A percentile compares a stretch with the other conserved stretches of the same genome.
Evolutionary conservation across 1,140 invertebrate species (phyloP).

Genomic region (Eueides isabella): DNA sequence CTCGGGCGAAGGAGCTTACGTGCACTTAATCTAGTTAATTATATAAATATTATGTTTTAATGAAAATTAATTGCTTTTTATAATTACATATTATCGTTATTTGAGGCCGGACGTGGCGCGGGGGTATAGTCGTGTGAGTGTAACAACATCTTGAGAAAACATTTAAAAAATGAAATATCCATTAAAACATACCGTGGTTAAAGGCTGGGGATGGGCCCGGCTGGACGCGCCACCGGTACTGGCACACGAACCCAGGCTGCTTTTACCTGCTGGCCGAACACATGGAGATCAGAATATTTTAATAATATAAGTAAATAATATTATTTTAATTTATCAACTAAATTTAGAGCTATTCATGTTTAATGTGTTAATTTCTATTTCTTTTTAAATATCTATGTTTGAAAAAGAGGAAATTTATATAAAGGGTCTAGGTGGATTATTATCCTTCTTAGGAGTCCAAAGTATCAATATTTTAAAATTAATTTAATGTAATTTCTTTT

Average conservation of each 20-base stretch:
- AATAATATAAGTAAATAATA: not conserved
- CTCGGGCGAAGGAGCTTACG: too few species aligned
- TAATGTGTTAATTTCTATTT: too few species aligned
- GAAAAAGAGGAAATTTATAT: too few species aligned
- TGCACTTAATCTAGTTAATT: too few species aligned
- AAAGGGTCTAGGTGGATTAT: too few species aligned
- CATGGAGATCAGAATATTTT: not conserved
- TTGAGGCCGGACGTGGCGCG: too few species aligned
- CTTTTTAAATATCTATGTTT: not conserved
- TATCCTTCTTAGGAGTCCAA: too few species aligned
- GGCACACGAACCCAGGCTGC: constrained; percentile 82
- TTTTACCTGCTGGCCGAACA: constrained; percentile 66
- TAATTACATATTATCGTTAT: too few species aligned
- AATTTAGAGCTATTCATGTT: not conserved
- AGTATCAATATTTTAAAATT: too few species aligned
- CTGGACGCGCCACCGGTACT: constrained; percentile 80
- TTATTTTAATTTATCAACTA: not conserved
- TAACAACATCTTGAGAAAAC: not conserved
- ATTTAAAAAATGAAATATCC: not conserved
- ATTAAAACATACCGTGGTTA: constrained; percentile 68
- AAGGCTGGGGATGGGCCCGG: constrained; percentile 71
- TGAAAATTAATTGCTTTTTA: too few species aligned
- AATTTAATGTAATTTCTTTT: too few species aligned
- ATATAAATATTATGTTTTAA: too few species aligned
- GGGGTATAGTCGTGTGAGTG: not conserved